phyloP scores from a whole-genome alignment of 2,888 invertebrate species.

The Acronicta psi region DNA sequence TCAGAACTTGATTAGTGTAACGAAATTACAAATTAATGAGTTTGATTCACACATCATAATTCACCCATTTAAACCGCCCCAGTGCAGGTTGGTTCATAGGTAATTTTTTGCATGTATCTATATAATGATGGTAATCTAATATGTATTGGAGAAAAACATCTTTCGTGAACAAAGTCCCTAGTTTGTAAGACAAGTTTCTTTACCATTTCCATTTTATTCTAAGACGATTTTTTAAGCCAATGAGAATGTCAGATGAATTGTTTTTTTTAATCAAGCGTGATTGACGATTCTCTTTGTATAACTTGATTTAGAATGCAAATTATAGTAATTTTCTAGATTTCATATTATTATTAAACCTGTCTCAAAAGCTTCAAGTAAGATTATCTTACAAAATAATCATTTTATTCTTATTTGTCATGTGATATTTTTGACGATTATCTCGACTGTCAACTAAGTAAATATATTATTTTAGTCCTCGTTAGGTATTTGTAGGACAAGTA shows the following conservation, averaged over 20 bases:
- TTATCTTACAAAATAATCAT: constrained; percentile 41
- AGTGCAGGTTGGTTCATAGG: too few species aligned
- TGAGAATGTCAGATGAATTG: constrained; percentile 9
- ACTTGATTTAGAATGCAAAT: not conserved
- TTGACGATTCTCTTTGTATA: constrained; percentile 1
- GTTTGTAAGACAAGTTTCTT: constrained; percentile 7
- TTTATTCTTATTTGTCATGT: constrained; percentile 66
- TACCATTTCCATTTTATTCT: not conserved
- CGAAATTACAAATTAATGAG: constrained; percentile 59
- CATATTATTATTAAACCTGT: constrained; percentile 8
- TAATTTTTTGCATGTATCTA: too few species aligned
- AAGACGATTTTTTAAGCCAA: not conserved
- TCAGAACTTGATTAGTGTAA: constrained; percentile 64
- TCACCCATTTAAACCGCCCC: too few species aligned
- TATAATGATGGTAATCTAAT: constrained; percentile 23
- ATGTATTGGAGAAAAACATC: constrained; percentile 2
- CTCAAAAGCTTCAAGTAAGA: constrained; percentile 9
- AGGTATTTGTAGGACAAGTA: constrained; percentile 77
- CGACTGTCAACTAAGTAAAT: constrained; percentile 78
- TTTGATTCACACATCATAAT: too few species aligned
- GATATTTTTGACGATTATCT: constrained; percentile 74
- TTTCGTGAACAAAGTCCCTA: constrained; percentile 1
- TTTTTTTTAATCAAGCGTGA: not conserved
- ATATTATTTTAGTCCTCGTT: constrained; percentile 78
- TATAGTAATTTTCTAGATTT: constrained; percentile 6